Base-by-base conservation (phyloP, 2,888 invertebrate genomes). In the Ischnura elegans region DNA sequence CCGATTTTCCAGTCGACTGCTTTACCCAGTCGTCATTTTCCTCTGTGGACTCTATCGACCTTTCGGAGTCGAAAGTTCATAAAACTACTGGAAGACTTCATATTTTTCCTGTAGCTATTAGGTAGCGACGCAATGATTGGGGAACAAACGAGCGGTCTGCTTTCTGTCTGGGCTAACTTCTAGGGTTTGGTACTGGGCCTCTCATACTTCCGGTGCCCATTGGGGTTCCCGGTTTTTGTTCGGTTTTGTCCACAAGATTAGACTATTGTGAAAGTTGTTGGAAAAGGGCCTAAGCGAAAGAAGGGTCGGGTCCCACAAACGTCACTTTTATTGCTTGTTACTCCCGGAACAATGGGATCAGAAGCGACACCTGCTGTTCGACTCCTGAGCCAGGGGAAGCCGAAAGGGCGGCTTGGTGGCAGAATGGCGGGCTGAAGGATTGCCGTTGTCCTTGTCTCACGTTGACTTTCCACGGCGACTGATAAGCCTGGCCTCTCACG, bases 251-350 rank as follows among this genome's bases (percentile, higher is more conserved):
- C 76, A 29, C 10, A 76, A 36, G 36, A 36, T 36, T 76, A 36
- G 29, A 76, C 36, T 36, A 36, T 36, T 10, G 51, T 3, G 51
- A 51, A 10, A 3, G 16, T 16, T n/a, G n/a, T 36, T 36, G 76
- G 3, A 76, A 36, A n/a, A 25, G 21, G 36, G 0, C 36, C 76
- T 36, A 76, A 8, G n/a, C 61, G 10, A 29, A 36, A 36, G 76
- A 76, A 76, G 2, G 36, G 36, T 36, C 76, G 36, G 36, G 76
- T 36, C 76, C 76, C 36, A 36, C 76, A 76, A 76, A 76, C 36
- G 36, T 76, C 76, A 76, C 36, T 76, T 76, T 76, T 76, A 76
- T n/a, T 76, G 76, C 76, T 76, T 36, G 76, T 76, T 36, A 36
- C 13, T 76, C 36, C 36, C 76, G 36, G 76, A 76, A 76, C 76